Base-by-base conservation (phyloP, 2,113 vertebrate genomes). In the Mungos mungo region DNA sequence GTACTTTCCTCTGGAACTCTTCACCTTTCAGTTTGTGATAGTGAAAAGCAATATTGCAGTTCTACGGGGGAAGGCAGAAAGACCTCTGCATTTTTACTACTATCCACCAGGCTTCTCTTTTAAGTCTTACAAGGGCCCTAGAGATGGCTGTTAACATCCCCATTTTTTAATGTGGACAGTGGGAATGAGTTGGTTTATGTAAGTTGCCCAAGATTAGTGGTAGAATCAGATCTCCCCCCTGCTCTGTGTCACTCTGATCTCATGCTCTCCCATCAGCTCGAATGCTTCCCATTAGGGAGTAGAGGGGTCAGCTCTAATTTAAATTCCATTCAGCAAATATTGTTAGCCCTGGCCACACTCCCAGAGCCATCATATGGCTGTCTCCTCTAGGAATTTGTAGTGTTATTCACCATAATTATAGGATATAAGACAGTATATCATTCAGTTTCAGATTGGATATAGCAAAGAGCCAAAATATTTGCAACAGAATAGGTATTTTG, bases 311-410 rank as follows among this genome's bases (percentile, higher is more conserved):
- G 52, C 81, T 80, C 92, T 93, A 45, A 96, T 97, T 97, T 97
- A 96, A 97, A 97, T 98, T 98, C 92, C 95, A 84, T 92, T 96
- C 79, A 80, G 83, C 79, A 96, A 95, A 97, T 96, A 97, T 83
- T 90, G 69, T 98, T 97, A 93, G 94, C 90, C 88, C 95, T 98
- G 97, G 97, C 97, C 81, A 74, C 69, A 82, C 15, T 96, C 98
- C 96, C 97, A 93, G 98, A 95, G 60, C 76, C 35, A 23, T 93
- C 90, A 88, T 90, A 81, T 92, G 76, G 95, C 54, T 94, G 60
- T 54, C 60, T 98, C 66, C 88, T 97, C 96, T 92, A 97, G 95
- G 97, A 98, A 97, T 96, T 57, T 94, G 69, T 92, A 72, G 94
- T 96, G 65, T 94, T 94, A 88, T 97, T 94, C 82, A 71, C 96